phyloP scores from a whole-genome alignment of 2,888 invertebrate genomes.

The Malthinus seriepunctatus region DNA sequence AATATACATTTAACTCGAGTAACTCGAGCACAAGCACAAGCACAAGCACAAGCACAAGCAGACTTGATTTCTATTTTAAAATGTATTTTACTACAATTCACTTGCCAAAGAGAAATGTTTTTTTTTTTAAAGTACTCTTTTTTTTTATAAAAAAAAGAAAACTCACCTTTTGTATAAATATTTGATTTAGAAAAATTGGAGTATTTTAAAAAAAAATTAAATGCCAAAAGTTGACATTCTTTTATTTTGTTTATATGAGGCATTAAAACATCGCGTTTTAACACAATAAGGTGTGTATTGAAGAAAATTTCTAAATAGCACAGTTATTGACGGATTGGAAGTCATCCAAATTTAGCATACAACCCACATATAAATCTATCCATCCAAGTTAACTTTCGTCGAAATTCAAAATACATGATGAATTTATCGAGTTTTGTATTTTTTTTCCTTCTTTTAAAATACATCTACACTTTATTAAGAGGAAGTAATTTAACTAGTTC shows the following conservation, averaged over 20 bases:
- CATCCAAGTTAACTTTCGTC: conserved; percentile 19
- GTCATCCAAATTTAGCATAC: conserved; percentile 20
- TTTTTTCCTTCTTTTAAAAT: no score
- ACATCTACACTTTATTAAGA: no score
- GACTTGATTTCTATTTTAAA: neutral
- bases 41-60: neutral
- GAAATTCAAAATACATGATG: conserved; percentile 15
- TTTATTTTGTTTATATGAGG: conserved; percentile 1
- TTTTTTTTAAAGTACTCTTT: neutral
- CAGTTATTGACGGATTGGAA: conserved; percentile 24
- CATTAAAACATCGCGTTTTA: conserved; percentile 3
- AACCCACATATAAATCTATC: conserved; percentile 16
- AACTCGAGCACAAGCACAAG: neutral
- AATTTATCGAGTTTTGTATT: conserved; percentile 1
- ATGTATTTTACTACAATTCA: conserved; percentile 1
- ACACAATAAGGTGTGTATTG: conserved; percentile 3
- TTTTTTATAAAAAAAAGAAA: conserved; percentile 5
- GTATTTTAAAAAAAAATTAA: neutral
- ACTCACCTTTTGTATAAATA: no score
- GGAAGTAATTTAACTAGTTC: no score
- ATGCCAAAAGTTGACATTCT: conserved; percentile 13
- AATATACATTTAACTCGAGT: neutral
- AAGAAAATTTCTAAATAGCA: conserved; percentile 19
- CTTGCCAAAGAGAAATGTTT: neutral
- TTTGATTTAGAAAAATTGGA: neutral